phyloP scores from a whole-genome alignment of 92 coral and sea anemone species.

The Actinostola sp. region DNA sequence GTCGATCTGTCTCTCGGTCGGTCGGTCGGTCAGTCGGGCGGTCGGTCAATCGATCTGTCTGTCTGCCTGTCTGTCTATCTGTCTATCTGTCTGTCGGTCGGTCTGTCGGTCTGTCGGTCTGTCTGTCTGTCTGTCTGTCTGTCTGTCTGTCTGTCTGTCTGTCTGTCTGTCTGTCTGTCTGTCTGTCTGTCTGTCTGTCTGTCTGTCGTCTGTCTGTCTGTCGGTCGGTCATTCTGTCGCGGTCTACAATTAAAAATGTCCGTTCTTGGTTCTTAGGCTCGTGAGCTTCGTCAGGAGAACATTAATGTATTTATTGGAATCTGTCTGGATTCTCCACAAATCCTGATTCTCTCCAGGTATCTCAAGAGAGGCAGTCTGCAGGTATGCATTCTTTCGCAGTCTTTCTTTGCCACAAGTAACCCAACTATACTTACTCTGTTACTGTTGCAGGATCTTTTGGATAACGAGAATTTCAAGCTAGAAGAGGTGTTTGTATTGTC shows the following conservation, averaged over 20 bases:
- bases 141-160: neutral
- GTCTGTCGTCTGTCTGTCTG: no score
- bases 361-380: constrained; percentile 81
- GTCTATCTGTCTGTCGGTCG: neutral
- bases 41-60: no score
- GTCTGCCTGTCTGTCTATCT: no score
- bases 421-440: neutral
- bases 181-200: no score
- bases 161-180: no score
- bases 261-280: constrained; percentile 74
- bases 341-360: constrained; percentile 75
- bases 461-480: constrained; percentile 82
- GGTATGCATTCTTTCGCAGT: constrained; percentile 22
- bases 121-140: neutral
- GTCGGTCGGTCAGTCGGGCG: no score
- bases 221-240: no score
- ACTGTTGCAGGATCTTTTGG: constrained; percentile 54
- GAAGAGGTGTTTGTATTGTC: constrained; percentile 82
- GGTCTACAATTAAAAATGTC: no score
- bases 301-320: constrained; percentile 83
- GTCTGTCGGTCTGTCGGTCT: neutral
- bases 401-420: no score
- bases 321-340: constrained; percentile 79
- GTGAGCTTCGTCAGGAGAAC: constrained; percentile 83
- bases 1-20: no score